These are phyloP conservation scores for Danio choprae DNA, from an alignment of 2,797 vertebrate species.

Conservation along the genomic window DNA sequence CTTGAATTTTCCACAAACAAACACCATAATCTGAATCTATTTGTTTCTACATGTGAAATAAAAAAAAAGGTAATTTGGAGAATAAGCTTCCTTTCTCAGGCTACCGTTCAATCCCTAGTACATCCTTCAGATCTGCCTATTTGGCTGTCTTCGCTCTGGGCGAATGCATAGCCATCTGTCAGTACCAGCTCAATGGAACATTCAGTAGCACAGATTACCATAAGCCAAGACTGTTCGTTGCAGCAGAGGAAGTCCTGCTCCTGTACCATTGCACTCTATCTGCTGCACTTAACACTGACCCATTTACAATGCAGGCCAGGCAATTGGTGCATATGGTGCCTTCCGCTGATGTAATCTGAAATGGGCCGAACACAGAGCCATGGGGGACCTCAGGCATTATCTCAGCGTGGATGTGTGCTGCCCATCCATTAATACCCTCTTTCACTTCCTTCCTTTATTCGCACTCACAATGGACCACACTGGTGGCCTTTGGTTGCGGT, in stretches of 20 bases:
- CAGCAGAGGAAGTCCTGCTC: slow-evolving; percentile 53
- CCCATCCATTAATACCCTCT: slow-evolving; percentile 76
- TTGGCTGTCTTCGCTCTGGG: slow-evolving; percentile 53
- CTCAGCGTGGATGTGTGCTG: slow-evolving; percentile 67
- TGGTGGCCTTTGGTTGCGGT: slow-evolving; percentile 78
- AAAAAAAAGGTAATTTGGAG: not conserved
- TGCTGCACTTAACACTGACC: slow-evolving; percentile 52
- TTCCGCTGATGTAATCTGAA: slow-evolving; percentile 68
- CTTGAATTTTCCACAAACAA: not conserved
- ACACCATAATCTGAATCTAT: not conserved
- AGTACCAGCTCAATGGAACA: slow-evolving; percentile 61
- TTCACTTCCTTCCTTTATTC: slow-evolving; percentile 79
- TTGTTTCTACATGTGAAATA: not conserved
- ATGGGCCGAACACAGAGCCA: slow-evolving; percentile 69
- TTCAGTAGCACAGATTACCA: slow-evolving; percentile 60
- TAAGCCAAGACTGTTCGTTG: slow-evolving; percentile 52
- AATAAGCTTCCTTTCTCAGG: slow-evolving; percentile 40
- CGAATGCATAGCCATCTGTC: slow-evolving; percentile 61
- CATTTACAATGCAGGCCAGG: slow-evolving; percentile 46
- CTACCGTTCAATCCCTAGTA: slow-evolving; percentile 19
- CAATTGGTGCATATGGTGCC: slow-evolving; percentile 41
- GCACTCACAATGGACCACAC: slow-evolving; percentile 78
- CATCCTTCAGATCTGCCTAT: slow-evolving; percentile 43
- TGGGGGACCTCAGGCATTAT: slow-evolving; percentile 71
- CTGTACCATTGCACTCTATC: slow-evolving; percentile 44